Percentiles rank a stretch among this genome's conserved stretches.
Evolutionary conservation across 2,113 vertebrate genomes (phyloP).

Genomic region (Copsychus sechellarum): DNA sequence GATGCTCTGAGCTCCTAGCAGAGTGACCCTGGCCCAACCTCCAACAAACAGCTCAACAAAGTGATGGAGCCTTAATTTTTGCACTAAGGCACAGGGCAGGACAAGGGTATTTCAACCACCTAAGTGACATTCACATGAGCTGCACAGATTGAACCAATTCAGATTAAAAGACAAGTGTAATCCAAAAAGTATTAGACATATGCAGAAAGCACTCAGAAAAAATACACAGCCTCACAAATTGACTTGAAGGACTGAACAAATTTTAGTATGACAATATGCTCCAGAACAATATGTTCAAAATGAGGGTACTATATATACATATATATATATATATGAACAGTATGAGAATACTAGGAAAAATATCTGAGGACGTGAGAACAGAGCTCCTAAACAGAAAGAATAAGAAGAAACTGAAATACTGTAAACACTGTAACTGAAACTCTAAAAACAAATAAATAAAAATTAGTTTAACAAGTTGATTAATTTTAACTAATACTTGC

Average conservation of each 20-base stretch:
- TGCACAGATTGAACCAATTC: neutral
- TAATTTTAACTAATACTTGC: neutral
- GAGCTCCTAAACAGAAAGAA: neutral
- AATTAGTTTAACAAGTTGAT: neutral
- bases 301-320: neutral
- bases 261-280: neutral
- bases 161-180: neutral
- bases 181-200: neutral
- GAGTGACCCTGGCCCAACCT: fast-evolving
- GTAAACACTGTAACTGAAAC: neutral
- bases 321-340: neutral
- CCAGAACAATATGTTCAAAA: conserved; percentile 8
- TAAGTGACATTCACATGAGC: neutral
- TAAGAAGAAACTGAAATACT: neutral
- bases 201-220: neutral
- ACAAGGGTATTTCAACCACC: neutral
- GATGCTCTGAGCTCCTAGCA: neutral
- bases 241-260: neutral
- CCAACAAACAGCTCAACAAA: neutral
- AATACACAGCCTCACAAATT: neutral
- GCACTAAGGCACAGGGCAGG: neutral
- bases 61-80: neutral
- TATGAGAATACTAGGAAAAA: neutral
- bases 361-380: neutral
- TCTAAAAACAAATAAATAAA: neutral